Base-by-base conservation (phyloP, 2,888 invertebrate genomes). In the Scrobipalpa atriplicella region DNA sequence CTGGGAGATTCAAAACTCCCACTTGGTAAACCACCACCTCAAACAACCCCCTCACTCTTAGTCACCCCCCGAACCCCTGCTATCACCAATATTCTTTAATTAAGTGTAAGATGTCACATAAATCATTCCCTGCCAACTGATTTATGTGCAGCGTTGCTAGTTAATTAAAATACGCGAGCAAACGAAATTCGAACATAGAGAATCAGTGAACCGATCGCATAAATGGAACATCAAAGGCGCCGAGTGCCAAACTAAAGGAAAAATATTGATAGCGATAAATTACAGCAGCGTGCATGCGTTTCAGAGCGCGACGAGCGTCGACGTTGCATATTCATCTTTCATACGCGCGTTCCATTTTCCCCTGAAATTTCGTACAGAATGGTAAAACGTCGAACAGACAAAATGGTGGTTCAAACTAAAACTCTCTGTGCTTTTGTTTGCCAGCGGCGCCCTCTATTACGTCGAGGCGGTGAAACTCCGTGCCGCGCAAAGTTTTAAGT, bases 401-500 rank as follows among this genome's bases (percentile, higher is more conserved):
- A 85, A 87, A 86, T 85, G 82, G 83, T 80, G 81, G 79, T 70
- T 18, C 58, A 58, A 58, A 84, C 81, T 84, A 85, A 87, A 86
- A 84, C 82, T 83, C 81, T 81, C 78, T 70, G 69, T 80, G 85
- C 88, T 86, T 85, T 88, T 90, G 87, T 90, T 89, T 89, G 87
- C 83, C 80, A 82, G 83, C 80, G 84, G 84, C 86, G 84, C 86
- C 86, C 86, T 85, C 87, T 87, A 83, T 84, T 85, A 84, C 82
- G 76, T 73, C 73, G 79, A 73, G 81, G 80, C 82, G 79, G 81
- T 75, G 78, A 76, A 86, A 85, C 85, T 83, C 83, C 67, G 75
- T 79, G 76, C 77, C 75, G 84, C 82, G 85, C 78, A 87, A 90
- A 90, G 87, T 91, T 90, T 91, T 89, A 90, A 91, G 90, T 91